Evolutionary conservation across 2,888 invertebrate genomes (phyloP).

Genomic region (Petrophora chlorosata): DNA sequence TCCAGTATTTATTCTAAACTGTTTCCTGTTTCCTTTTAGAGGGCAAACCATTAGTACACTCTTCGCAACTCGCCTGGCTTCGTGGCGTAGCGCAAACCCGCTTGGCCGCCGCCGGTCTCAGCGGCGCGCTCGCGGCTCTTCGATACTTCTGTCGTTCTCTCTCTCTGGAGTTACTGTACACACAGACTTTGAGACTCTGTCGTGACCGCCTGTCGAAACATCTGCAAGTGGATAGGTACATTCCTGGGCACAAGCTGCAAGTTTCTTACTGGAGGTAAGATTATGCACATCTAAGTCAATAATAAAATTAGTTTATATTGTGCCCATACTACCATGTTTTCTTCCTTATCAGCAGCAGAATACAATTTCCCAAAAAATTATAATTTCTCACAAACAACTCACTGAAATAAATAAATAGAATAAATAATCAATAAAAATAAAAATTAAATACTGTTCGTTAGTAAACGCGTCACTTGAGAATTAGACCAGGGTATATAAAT

Average conservation of each 20-base stretch:
- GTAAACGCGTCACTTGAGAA: no score
- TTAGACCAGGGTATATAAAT: no score
- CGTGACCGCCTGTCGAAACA: slow-evolving; percentile 95
- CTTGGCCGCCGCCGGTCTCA: slow-evolving; percentile 90
- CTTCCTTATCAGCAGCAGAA: no score
- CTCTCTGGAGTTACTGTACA: slow-evolving; percentile 95
- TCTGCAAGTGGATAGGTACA: slow-evolving; percentile 95
- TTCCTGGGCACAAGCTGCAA: slow-evolving; percentile 93
- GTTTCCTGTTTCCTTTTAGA: slow-evolving; percentile 77
- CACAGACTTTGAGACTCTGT: slow-evolving; percentile 94
- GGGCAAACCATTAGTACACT: slow-evolving; percentile 97
- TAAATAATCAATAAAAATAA: no score
- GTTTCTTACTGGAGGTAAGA: slow-evolving; percentile 97
- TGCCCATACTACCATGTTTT: no score
- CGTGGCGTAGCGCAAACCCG: slow-evolving; percentile 97
- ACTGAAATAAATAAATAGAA: no score
- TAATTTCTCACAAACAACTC: no score
- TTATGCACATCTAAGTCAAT: not conserved
- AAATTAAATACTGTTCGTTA: no score
- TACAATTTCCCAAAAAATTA: no score
- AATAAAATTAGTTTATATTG: no score
- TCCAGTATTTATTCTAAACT: no score
- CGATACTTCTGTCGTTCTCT: slow-evolving; percentile 97
- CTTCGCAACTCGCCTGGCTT: slow-evolving; percentile 95
- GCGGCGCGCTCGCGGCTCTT: slow-evolving; percentile 85